These are phyloP conservation scores for Channa argus DNA, from an alignment of 2,113 vertebrate species.

Conservation along the genomic window DNA sequence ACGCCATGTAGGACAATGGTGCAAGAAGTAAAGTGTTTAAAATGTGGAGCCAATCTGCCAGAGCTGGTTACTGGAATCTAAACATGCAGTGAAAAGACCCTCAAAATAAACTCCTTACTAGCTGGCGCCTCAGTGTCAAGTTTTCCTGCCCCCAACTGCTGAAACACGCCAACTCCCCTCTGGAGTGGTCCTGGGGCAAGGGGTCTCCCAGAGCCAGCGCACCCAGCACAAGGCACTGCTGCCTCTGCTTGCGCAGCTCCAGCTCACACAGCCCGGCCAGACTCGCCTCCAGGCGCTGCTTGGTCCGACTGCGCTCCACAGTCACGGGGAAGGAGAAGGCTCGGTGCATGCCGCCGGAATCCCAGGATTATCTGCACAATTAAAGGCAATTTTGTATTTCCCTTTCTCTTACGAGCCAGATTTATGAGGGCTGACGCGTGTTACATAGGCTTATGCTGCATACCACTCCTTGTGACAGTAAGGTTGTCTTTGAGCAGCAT, in stretches of 20 bases:
- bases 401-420: conserved; percentile 7
- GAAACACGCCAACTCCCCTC: conserved; percentile 70
- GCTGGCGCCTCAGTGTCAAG: conserved; percentile 82
- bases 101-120: conserved; percentile 78
- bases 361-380: background rate
- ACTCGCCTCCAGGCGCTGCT: conserved; percentile 83
- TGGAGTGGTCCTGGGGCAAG: conserved; percentile 47
- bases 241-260: conserved; percentile 82
- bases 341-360: conserved; percentile 72
- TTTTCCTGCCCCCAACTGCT: conserved; percentile 81
- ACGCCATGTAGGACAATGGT: conserved; percentile 4
- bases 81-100: conserved; percentile 27
- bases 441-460: conserved; percentile 34
- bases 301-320: conserved; percentile 80
- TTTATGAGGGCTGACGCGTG: conserved; percentile 38
- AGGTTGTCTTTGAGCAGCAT: conserved; percentile 56
- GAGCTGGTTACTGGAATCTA: conserved; percentile 12
- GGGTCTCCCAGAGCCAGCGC: conserved; percentile 78
- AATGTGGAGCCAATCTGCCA: background rate
- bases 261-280: conserved; percentile 83
- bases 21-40: conserved; percentile 8
- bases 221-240: conserved; percentile 83
- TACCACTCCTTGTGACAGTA: conserved; percentile 28
- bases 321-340: conserved; percentile 81
- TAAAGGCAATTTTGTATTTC: conserved; percentile 1